These are phyloP conservation scores for Ecliptopera silaceata DNA, from an alignment of 2,888 invertebrate species.

Conservation along the genomic window DNA sequence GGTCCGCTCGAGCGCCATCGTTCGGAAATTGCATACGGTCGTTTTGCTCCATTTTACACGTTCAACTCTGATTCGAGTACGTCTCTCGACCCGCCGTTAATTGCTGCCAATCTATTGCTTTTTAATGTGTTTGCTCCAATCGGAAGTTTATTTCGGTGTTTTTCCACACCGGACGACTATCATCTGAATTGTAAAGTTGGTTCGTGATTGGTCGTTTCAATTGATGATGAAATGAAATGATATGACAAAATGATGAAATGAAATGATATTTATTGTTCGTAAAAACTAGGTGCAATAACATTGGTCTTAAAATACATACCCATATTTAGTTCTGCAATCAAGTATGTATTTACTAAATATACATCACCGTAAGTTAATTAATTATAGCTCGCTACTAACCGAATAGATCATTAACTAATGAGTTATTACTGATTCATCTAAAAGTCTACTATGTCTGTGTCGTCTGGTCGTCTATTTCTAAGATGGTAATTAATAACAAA, in stretches of 20 bases:
- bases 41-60: constrained; percentile 47
- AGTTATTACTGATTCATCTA: too few species aligned
- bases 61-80: constrained; percentile 29
- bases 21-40: constrained; percentile 55
- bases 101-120: constrained; percentile 72
- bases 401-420: too few species aligned
- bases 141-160: constrained; percentile 49
- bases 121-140: constrained; percentile 65
- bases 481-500: too few species aligned
- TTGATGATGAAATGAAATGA: not conserved
- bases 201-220: constrained; percentile 6
- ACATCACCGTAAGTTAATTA: too few species aligned
- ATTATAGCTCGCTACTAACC: too few species aligned
- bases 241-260: too few species aligned
- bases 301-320: too few species aligned
- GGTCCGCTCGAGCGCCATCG: constrained; percentile 37
- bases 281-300: too few species aligned
- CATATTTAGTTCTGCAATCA: not conserved
- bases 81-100: constrained; percentile 51
- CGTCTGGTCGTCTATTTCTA: too few species aligned
- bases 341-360: too few species aligned
- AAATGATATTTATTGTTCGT: too few species aligned
- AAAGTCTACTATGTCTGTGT: too few species aligned
- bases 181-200: constrained; percentile 42
- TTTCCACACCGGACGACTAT: constrained; percentile 41